Evolutionary conservation across 2,888 invertebrate species (phyloP), one percentile per base, ranked within the genome.

Genomic region (Pyrgus malvae): DNA sequence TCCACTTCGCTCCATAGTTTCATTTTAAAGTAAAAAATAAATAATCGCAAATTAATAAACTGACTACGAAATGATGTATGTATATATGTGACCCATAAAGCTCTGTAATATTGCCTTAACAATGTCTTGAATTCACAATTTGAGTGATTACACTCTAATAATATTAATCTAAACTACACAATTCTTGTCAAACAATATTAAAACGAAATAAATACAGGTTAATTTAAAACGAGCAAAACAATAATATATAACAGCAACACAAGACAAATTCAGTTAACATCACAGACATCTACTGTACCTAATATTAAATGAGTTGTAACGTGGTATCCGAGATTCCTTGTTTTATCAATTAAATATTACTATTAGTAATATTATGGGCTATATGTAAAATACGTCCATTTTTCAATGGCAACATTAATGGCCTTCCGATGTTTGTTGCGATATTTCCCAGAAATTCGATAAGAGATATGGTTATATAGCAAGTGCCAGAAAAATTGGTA

Each of bases 251-350:
- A 49, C 41, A 23, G 8, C 65, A 81, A 78, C 67, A 73, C 67
- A 78, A 72, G 79, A 63, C 68, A 75, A 80, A 68, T 67, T 75
- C 65, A 77, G 71, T 72, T 70, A 82, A 80, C 80, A 87, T 88
- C 87, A 88, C 88, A 88, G 87, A 85, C 78, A 79, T 70, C 84
- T 86, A 87, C 77, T 56, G 77, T 68, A 74, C 66, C 71, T 80
- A 80, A 74, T 68, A 62, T 60, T 68, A 72, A 75, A 76, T 82
- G 78, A 82, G 74, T 74, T 73, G 72, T 74, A 75, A 67, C 65
- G 16, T 21, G 69, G 68, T 64, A 69, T 69, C 71, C 76, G 83
- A 85, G 81, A 83, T 83, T 80, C 80, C 67, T 63, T 70, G 31
- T 50, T 74, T 60, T 62, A 40, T 59, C 55, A 60, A 57, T 64